These are phyloP conservation scores for Tigriopus californicus DNA, from an alignment of 2,888 invertebrate genomes.

Conservation along the genomic window DNA sequence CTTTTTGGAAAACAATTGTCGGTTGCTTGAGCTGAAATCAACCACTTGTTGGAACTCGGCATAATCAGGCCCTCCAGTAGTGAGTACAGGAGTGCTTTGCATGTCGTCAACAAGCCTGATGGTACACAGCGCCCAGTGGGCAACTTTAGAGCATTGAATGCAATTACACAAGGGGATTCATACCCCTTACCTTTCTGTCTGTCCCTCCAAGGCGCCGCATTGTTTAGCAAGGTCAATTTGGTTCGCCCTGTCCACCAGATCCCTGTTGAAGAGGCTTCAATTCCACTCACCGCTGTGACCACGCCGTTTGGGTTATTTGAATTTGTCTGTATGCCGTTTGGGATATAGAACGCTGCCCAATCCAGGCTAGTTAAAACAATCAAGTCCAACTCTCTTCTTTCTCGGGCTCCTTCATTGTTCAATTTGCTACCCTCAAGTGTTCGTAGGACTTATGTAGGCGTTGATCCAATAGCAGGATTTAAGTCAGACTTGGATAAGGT, in stretches of 20 bases:
- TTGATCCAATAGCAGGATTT: too few species aligned
- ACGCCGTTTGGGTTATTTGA: conserved; percentile 24
- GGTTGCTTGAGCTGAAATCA: background rate
- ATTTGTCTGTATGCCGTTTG: too few species aligned
- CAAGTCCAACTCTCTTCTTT: too few species aligned
- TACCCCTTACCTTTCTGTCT: conserved; percentile 18
- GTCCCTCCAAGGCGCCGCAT: conserved; percentile 13
- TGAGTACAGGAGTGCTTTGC: conserved; percentile 24
- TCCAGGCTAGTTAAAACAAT: too few species aligned
- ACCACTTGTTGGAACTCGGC: background rate
- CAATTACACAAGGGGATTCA: conserved; percentile 24
- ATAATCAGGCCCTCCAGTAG: conserved; percentile 24
- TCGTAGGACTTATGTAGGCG: too few species aligned
- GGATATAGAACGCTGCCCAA: too few species aligned
- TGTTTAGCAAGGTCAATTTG: conserved; percentile 22
- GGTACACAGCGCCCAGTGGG: conserved; percentile 26
- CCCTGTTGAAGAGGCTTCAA: conserved; percentile 24
- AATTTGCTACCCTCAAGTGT: too few species aligned
- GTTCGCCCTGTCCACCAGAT: conserved; percentile 27
- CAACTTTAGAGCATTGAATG: conserved; percentile 26
- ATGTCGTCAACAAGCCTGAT: background rate
- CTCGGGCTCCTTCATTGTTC: too few species aligned
- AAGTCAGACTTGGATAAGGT: too few species aligned
- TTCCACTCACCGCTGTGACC: conserved; percentile 26
- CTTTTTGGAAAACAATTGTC: too few species aligned